Percentiles rank a stretch among this genome's conserved stretches.
Evolutionary conservation across 2,888 invertebrate species (phyloP).

Genomic region (Eupithecia abbreviata): DNA sequence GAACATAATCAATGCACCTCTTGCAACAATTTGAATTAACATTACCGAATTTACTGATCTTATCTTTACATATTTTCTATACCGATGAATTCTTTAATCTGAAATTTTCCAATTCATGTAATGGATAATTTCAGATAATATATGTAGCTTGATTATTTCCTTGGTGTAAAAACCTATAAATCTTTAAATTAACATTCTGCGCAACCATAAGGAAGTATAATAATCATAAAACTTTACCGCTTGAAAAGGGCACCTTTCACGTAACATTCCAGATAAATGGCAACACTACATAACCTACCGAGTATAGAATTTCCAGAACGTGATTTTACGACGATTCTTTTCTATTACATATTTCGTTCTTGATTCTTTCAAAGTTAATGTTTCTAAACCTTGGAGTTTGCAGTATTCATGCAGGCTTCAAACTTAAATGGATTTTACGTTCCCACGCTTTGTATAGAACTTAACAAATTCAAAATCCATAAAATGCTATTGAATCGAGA

Average conservation of each 20-base stretch:
- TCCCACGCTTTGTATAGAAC: slow-evolving; percentile 30
- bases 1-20: slow-evolving; percentile 25
- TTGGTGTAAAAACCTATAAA: slow-evolving; percentile 4
- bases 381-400: slow-evolving; percentile 6
- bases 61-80: neutral
- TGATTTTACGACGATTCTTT: neutral
- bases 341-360: neutral
- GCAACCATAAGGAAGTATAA: slow-evolving; percentile 21
- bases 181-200: slow-evolving; percentile 13
- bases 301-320: neutral
- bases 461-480: neutral
- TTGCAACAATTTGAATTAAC: slow-evolving; percentile 13
- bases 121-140: neutral
- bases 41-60: neutral
- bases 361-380: neutral
- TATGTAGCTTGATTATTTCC: neutral
- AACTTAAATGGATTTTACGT: slow-evolving; percentile 10
- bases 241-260: slow-evolving; percentile 30
- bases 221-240: slow-evolving; percentile 30
- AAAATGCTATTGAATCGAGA: neutral
- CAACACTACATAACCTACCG: slow-evolving; percentile 1
- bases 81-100: neutral
- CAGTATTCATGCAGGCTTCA: slow-evolving; percentile 4
- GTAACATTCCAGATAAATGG: slow-evolving; percentile 20
- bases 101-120: neutral